These are phyloP conservation scores for Tympanuchus pallidicinctus DNA, from an alignment of 2,113 vertebrate genomes.

Conservation along the genomic window DNA sequence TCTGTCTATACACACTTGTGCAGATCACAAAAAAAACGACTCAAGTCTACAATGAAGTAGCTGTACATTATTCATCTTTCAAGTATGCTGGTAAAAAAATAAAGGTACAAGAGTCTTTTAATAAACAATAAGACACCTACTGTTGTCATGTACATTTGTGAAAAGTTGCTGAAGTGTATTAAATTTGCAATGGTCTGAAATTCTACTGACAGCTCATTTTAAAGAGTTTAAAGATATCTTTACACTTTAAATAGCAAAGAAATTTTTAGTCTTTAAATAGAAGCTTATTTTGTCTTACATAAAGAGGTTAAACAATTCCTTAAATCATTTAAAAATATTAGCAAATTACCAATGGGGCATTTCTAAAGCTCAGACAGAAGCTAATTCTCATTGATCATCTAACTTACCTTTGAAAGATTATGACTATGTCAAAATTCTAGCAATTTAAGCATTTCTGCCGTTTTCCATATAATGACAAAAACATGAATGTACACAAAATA, in stretches of 20 bases:
- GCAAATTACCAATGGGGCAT: not conserved
- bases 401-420: not conserved
- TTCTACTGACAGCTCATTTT: not conserved
- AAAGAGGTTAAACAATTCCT: not conserved
- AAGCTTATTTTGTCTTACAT: not conserved
- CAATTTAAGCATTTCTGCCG: not conserved
- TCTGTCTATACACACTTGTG: not conserved
- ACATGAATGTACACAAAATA: not conserved
- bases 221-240: not conserved
- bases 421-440: not conserved
- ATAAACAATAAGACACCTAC: not conserved
- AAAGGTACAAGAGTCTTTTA: not conserved
- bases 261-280: not conserved
- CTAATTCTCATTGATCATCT: not conserved
- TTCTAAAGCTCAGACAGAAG: not conserved
- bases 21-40: not conserved
- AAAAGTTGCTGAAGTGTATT: not conserved
- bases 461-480: not conserved
- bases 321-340: not conserved
- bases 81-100: not conserved
- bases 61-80: not conserved
- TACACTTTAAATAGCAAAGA: not conserved
- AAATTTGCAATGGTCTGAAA: not conserved
- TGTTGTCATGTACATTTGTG: not conserved
- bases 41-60: not conserved